Percentiles rank a stretch among this genome's conserved stretches.
phyloP scores from a whole-genome alignment of 2,797 vertebrate genomes.

The Ispidina lecontei region DNA sequence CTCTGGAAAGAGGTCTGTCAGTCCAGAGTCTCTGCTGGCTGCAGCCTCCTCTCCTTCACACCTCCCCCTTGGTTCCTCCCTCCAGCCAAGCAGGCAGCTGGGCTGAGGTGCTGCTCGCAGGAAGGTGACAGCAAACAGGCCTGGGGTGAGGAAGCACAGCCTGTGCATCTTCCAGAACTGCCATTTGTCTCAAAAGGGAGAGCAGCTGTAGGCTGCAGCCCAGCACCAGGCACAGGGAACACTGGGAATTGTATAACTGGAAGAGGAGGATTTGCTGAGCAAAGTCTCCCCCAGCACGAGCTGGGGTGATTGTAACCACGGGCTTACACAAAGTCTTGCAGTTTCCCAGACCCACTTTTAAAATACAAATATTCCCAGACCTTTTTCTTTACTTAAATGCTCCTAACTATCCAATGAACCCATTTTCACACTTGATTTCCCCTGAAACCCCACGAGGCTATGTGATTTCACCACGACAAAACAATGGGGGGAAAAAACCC shows the following conservation, averaged over 20 bases:
- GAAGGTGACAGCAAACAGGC: not conserved
- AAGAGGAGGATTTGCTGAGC: not conserved
- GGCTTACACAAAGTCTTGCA: not conserved
- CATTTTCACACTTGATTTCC: not conserved
- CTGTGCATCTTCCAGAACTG: not conserved
- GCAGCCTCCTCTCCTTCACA: not conserved
- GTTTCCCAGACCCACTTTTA: not conserved
- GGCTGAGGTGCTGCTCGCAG: not conserved
- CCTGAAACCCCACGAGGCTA: rapidly evolving
- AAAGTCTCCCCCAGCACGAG: not conserved
- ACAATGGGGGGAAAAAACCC: not conserved
- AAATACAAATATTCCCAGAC: not conserved
- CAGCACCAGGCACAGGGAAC: not conserved
- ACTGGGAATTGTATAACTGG: not conserved
- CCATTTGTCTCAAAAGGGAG: not conserved
- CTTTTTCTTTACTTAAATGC: not conserved
- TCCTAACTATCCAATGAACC: not conserved
- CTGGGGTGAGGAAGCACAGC: not conserved
- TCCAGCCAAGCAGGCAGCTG: not conserved
- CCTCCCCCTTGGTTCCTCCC: not conserved
- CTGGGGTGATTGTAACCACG: not conserved
- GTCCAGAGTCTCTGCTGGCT: not conserved
- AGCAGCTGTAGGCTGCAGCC: not conserved
- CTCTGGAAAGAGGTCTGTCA: not conserved
- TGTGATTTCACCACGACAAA: not conserved